These are phyloP conservation scores for Balaeniceps rex DNA, from an alignment of 2,113 vertebrate species.

Conservation along the genomic window DNA sequence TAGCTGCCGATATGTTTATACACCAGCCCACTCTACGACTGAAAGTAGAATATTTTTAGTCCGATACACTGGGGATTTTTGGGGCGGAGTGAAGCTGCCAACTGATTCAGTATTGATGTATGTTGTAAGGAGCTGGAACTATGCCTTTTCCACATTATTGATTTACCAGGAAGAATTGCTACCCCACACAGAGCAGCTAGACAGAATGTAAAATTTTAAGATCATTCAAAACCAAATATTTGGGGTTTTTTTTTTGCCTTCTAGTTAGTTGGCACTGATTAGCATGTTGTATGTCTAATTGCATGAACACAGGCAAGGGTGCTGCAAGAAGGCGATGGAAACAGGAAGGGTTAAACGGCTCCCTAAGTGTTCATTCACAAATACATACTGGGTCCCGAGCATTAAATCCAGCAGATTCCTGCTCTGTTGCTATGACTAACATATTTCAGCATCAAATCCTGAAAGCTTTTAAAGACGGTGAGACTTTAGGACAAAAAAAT, in stretches of 20 bases:
- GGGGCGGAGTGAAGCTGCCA: not conserved
- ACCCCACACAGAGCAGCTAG: not conserved
- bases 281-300: rapidly evolving
- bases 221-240: not conserved
- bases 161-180: not conserved
- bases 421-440: not conserved
- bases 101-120: not conserved
- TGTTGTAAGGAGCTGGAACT: not conserved
- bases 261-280: not conserved
- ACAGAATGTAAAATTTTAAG: not conserved
- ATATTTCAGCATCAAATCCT: not conserved
- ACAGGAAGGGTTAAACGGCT: not conserved
- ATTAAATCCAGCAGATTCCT: not conserved
- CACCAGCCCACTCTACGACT: not conserved
- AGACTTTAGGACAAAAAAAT: not conserved
- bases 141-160: not conserved
- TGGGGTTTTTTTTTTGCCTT: not conserved
- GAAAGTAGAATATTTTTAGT: not conserved
- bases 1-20: not conserved
- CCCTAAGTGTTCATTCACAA: not conserved
- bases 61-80: not conserved
- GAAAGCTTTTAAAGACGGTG: not conserved
- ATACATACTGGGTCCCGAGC: rapidly evolving
- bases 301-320: not conserved
- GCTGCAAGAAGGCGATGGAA: not conserved